Base-by-base conservation (phyloP, 2,888 invertebrate species). In the Poecilobothrus nobilitatus region DNA sequence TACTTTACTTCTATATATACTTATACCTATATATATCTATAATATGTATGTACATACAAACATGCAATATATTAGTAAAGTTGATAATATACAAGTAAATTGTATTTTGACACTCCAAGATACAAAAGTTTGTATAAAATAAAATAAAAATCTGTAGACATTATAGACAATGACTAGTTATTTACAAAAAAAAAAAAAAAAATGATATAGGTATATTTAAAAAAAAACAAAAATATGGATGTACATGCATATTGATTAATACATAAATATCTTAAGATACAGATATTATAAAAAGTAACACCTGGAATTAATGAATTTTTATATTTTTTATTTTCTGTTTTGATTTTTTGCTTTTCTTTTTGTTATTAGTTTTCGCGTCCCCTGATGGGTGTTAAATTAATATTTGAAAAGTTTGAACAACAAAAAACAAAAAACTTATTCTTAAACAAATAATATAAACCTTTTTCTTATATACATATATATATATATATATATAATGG, bases 361-460 rank as follows among this genome's bases (percentile, higher is more conserved):
- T 37, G 5, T 37, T 37, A 37, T 37, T 37, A 8, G 27, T 37
- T 37, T 37, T 37, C 37, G 37, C 37, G 37, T 37, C 37, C 12
- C 37, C 37, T 37, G 74, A 75, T 73, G 75, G 76, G 75, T 75
- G 75, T 74, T 74, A 74, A 70, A 73, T 44, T 65, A 65, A 62
- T 34, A 68, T 20, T n/a, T 8, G 15, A 27, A 27, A 27, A 27
- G 27, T 27, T 27, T 27, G n/a, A n/a, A n/a, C n/a, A n/a, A n/a
- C n/a, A n/a, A n/a, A n/a, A n/a, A n/a, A n/a, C n/a, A n/a, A 27
- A 27, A 27, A 27, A 27, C 5, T 27, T 27, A 4, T 27, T 27
- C 27, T 27, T 27, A 27, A 27, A 27, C 5, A 27, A 27, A 27
- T 27, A 27, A 4, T 27, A 5, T 27, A 5, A 27, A 27, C 27